Evolutionary conservation across 2,113 vertebrate species (phyloP).

Genomic region (Heloderma charlesbogerti): DNA sequence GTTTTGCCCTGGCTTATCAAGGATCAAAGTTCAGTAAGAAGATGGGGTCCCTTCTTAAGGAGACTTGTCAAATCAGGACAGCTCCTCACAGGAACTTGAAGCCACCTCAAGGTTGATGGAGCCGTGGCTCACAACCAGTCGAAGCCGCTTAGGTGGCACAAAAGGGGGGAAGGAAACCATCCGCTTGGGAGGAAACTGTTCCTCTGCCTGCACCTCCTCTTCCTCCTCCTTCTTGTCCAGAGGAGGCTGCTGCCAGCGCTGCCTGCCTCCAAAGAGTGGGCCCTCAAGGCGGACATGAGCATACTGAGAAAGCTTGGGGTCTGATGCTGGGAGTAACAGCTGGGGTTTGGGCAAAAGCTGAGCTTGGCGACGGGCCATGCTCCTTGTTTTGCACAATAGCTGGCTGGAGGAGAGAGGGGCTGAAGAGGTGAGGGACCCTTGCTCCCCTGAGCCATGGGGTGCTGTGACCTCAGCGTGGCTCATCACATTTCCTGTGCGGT

Average conservation of each 20-base stretch:
- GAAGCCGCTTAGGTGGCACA: conserved; percentile 72
- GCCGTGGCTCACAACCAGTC: conserved; percentile 75
- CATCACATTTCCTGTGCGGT: neutral
- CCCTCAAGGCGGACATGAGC: conserved; percentile 45
- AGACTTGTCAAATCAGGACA: conserved; percentile 23
- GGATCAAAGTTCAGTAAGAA: neutral
- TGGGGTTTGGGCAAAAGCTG: conserved; percentile 14
- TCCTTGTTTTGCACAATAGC: conserved; percentile 5
- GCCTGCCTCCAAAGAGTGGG: conserved; percentile 11
- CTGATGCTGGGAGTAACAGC: neutral
- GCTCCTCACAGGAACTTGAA: conserved; percentile 50
- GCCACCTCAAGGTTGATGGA: conserved; percentile 74
- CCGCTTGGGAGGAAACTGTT: conserved; percentile 51
- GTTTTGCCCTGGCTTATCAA: conserved; percentile 16
- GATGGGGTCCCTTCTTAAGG: neutral
- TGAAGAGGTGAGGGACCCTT: neutral
- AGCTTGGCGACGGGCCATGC: conserved; percentile 6
- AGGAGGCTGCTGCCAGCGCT: neutral
- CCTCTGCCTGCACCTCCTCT: conserved; percentile 1
- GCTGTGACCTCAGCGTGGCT: neutral
- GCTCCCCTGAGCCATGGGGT: neutral
- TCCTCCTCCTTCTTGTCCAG: neutral
- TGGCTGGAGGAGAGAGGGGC: conserved; percentile 24
- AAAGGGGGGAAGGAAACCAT: conserved; percentile 70
- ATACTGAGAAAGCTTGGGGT: conserved; percentile 55